These are phyloP conservation scores for Hyposoter dolosus DNA, from an alignment of 2,888 invertebrate species.

Conservation along the genomic window DNA sequence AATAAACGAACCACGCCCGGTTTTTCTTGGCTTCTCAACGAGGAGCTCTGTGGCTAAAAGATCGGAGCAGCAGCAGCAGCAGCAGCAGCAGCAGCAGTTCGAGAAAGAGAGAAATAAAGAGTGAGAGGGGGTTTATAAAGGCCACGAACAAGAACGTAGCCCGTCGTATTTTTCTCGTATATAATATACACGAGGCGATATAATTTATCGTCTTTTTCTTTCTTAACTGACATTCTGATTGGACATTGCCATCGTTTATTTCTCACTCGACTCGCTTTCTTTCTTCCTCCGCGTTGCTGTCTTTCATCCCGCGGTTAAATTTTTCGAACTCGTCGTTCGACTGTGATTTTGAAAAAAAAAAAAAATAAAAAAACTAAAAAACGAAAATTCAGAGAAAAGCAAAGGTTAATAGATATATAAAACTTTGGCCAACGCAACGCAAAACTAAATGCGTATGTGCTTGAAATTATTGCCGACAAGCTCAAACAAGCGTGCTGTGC, in stretches of 20 bases:
- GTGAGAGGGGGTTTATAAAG: not conserved
- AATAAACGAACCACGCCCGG: slow-evolving; percentile 62
- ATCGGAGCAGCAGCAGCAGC: not conserved
- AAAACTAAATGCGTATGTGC: slow-evolving; percentile 55
- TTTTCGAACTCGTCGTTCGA: not conserved
- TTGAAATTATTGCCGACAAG: slow-evolving; percentile 59
- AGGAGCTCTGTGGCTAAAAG: slow-evolving; percentile 20
- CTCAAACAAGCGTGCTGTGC: slow-evolving; percentile 39
- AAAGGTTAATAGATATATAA: not conserved
- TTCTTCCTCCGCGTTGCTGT: not conserved
- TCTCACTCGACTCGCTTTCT: not conserved
- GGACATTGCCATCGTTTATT: slow-evolving; percentile 41
- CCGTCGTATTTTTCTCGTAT: slow-evolving; percentile 46
- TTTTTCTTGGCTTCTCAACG: slow-evolving; percentile 62
- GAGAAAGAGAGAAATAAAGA: slow-evolving; percentile 10
- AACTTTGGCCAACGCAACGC: slow-evolving; percentile 46
- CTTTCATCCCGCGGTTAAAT: not conserved
- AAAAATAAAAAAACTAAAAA: not conserved
- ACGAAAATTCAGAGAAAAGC: not conserved
- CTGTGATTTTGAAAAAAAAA: not conserved
- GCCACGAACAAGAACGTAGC: slow-evolving; percentile 31
- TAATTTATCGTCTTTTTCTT: slow-evolving; percentile 51
- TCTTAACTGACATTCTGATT: slow-evolving; percentile 56
- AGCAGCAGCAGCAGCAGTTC: not conserved
- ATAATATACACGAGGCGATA: slow-evolving; percentile 24